Conservation (phyloP, 2,797 vertebrate species). For the Poecilia wingei region DNA sequence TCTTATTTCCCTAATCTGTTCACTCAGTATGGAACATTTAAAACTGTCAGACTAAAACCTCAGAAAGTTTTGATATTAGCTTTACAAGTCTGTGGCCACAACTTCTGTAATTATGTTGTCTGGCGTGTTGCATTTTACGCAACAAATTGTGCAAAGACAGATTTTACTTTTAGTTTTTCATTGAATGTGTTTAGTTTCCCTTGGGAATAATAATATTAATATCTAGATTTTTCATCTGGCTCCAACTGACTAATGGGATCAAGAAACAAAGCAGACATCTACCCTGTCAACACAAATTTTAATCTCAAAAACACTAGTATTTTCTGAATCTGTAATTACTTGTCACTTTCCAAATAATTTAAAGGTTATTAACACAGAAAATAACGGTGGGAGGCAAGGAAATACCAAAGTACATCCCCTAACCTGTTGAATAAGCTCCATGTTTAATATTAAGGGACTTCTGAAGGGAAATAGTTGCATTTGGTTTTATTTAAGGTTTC, state of each 20-base stretch:
- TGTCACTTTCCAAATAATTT: neutral
- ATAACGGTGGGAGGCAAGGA: neutral
- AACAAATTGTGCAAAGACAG: neutral
- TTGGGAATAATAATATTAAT: neutral
- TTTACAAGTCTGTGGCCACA: neutral
- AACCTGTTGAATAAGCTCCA: neutral
- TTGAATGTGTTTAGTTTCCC: neutral
- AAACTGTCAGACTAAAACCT: neutral
- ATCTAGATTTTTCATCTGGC: neutral
- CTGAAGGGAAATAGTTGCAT: neutral
- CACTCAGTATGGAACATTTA: neutral
- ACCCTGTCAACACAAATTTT: neutral
- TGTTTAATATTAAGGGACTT: neutral
- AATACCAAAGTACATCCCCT: neutral
- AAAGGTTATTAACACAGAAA: neutral
- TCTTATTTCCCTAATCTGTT: neutral
- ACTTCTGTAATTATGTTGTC: neutral
- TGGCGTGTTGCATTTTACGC: neutral
- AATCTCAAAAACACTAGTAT: neutral
- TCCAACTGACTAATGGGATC: neutral
- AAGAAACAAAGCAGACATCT: neutral
- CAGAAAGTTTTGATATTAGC: neutral
- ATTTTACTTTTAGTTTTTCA: neutral
- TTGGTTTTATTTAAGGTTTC: neutral
- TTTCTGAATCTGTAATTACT: neutral